Conservation (phyloP, 1,140 invertebrate species). For the Anoplolepis gracilipes region DNA sequence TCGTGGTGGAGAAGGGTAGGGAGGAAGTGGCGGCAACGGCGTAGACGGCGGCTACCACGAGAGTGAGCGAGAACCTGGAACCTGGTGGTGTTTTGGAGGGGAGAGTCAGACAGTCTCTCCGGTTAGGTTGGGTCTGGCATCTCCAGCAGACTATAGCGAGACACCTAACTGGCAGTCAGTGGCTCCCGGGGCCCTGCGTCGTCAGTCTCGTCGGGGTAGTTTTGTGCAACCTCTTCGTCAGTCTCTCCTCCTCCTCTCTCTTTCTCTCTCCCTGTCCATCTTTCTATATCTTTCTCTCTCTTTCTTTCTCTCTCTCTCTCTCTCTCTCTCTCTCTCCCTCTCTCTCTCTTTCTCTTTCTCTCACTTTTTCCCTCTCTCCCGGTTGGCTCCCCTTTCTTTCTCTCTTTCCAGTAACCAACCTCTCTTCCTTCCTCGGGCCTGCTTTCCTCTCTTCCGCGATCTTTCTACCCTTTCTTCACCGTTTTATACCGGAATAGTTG, state of each 20-base stretch:
- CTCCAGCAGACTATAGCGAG: constrained; percentile 69
- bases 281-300: constrained; percentile 7
- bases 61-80: constrained; percentile 18
- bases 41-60: constrained; percentile 35
- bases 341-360: background rate
- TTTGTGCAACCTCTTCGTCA: constrained; percentile 57
- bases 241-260: constrained; percentile 40
- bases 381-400: constrained; percentile 22
- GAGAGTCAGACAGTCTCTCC: background rate
- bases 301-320: background rate
- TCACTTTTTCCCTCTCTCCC: background rate
- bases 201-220: constrained; percentile 81
- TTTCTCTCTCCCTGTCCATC: constrained; percentile 13
- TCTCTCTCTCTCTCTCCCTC: constrained; percentile 21
- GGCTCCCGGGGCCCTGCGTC: constrained; percentile 81
- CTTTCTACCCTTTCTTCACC: constrained; percentile 9
- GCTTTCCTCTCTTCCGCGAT: background rate
- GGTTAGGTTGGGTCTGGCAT: constrained; percentile 74
- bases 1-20: constrained; percentile 12
- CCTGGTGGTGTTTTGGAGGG: constrained; percentile 10
- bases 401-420: background rate
- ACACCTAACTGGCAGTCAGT: constrained; percentile 77
- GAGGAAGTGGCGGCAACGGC: background rate
- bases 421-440: background rate
- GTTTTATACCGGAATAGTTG: constrained; percentile 37